Conservation (phyloP, 1,140 invertebrate species). For the Meloidogyne hapla region DNA sequence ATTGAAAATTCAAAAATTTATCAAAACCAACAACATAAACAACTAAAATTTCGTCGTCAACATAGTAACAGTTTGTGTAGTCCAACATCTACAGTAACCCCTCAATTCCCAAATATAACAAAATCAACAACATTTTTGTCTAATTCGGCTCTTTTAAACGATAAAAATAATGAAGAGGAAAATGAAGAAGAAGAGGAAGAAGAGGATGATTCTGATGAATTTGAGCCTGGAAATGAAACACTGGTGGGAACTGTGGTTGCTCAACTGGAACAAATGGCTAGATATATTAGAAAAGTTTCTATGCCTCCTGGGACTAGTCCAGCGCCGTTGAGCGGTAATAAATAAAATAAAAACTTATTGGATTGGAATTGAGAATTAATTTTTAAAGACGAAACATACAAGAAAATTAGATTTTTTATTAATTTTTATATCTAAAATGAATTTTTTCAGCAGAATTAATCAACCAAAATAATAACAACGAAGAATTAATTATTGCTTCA, state of each 20-base stretch:
- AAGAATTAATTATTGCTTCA: neutral
- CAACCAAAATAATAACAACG: conserved; percentile 2
- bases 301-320: conserved; percentile 34
- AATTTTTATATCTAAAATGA: neutral
- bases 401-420: too few relatives aligned
- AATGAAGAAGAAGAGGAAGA: conserved; percentile 7
- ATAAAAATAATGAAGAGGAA: conserved; percentile 17
- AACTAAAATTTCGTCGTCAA: neutral
- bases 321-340: conserved; percentile 18
- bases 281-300: conserved; percentile 42
- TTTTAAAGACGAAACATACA: neutral
- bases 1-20: neutral
- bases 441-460: neutral
- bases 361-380: too few relatives aligned
- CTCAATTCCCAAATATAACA: neutral
- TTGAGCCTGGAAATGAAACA: conserved; percentile 32
- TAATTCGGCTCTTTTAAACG: conserved; percentile 12
- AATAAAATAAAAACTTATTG: too few relatives aligned
- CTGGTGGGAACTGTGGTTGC: conserved; percentile 42
- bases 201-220: conserved; percentile 30
- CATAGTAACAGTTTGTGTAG: conserved; percentile 26
- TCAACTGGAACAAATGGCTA: conserved; percentile 40
- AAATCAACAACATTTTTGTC: conserved; percentile 2
- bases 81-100: neutral
- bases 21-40: neutral